phyloP scores from a whole-genome alignment of 1,140 invertebrate species.

The Nebria ingens region DNA sequence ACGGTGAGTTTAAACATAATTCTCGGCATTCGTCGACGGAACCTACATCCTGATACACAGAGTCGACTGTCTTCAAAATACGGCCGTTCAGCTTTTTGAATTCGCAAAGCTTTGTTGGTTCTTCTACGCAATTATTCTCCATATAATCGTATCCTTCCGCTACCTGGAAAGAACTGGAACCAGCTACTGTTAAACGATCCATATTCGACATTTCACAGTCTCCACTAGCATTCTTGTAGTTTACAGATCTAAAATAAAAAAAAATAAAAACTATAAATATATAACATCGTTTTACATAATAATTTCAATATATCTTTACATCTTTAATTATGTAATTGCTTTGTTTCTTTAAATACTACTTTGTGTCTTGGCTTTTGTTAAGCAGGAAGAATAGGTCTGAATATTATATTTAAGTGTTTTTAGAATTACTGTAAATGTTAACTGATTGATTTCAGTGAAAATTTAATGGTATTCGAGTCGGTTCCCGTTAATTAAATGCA shows the following conservation, averaged over 20 bases:
- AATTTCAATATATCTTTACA: no score
- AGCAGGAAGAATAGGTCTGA: no score
- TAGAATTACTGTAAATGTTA: no score
- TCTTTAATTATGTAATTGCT: no score
- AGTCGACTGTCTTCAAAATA: constrained; percentile 88
- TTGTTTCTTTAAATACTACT: no score
- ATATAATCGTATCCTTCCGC: constrained; percentile 69
- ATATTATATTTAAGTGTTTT: no score
- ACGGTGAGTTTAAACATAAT: constrained; percentile 75
- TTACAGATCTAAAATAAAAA: constrained; percentile 67
- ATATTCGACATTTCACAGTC: constrained; percentile 81
- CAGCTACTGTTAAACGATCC: constrained; percentile 77
- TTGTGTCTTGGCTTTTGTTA: no score
- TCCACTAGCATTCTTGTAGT: constrained; percentile 75
- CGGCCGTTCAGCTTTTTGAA: constrained; percentile 80
- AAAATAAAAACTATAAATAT: constrained; percentile 16
- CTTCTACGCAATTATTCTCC: constrained; percentile 83
- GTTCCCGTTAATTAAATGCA: constrained; percentile 1
- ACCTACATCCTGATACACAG: constrained; percentile 81
- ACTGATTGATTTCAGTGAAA: no score
- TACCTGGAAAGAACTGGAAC: constrained; percentile 59
- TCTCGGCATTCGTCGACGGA: constrained; percentile 79
- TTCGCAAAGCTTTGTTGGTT: constrained; percentile 83
- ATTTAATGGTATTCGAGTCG: no score
- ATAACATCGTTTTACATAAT: no score